Percentiles rank a stretch among this genome's conserved stretches.
Evolutionary conservation across 2,888 invertebrate species (phyloP).

Genomic region (Cremastobaeus sp.): DNA sequence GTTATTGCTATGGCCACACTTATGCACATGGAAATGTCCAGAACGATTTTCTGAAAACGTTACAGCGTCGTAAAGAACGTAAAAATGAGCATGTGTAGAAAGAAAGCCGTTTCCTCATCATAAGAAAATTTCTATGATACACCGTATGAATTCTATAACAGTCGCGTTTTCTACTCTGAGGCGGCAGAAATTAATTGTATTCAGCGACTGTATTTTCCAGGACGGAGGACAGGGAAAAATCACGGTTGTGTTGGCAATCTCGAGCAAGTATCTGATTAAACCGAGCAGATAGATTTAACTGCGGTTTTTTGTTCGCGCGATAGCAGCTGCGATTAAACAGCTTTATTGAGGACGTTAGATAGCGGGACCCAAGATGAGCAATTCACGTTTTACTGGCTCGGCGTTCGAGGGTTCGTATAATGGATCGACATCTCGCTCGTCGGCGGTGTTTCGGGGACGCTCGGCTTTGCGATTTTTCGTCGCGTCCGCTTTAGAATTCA

Average conservation of each 20-base stretch:
- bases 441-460: constrained; percentile 5
- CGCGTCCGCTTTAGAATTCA: constrained; percentile 46
- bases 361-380: constrained; percentile 45
- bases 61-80: no score
- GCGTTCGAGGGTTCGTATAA: constrained; percentile 38
- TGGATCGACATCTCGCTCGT: constrained; percentile 23
- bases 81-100: no score
- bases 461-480: constrained; percentile 28
- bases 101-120: no score
- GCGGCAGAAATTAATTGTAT: no score
- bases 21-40: no score
- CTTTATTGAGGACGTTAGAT: constrained; percentile 49
- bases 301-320: constrained; percentile 43
- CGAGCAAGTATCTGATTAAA: constrained; percentile 40
- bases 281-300: constrained; percentile 41
- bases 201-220: no score
- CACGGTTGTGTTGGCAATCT: constrained; percentile 7
- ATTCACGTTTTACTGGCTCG: constrained; percentile 36
- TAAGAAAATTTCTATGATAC: no score
- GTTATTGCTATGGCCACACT: no score
- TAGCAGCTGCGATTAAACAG: constrained; percentile 54
- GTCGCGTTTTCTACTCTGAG: no score
- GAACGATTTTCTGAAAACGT: no score
- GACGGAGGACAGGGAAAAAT: no score
- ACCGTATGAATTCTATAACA: no score